A percentile compares a stretch with the other conserved stretches of the same genome.
Conservation (phyloP, 2,888 invertebrate genomes). For the Clepsis dumicolana region DNA sequence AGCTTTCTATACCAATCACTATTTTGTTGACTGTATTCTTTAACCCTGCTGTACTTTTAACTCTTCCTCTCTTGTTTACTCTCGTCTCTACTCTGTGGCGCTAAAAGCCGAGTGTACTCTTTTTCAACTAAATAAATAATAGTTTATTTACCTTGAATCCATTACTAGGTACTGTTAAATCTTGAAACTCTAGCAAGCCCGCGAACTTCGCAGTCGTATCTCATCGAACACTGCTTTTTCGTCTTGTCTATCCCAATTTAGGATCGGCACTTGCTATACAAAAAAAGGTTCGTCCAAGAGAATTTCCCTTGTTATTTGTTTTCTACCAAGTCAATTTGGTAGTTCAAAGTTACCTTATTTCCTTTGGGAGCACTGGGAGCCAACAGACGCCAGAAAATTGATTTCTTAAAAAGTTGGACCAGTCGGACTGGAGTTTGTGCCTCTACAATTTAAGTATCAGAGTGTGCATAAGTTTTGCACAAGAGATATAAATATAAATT, state of each 20-base stretch:
- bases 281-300: constrained; percentile 39
- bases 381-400: constrained; percentile 44
- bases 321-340: constrained; percentile 50
- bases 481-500: too few species aligned
- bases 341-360: constrained; percentile 52
- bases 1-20: too few species aligned
- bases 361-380: constrained; percentile 48
- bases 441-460: background rate
- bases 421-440: background rate
- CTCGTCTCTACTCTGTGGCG: too few species aligned
- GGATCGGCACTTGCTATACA: constrained; percentile 32
- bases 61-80: too few species aligned
- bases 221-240: background rate
- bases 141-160: too few species aligned
- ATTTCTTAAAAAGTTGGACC: constrained; percentile 45
- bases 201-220: background rate
- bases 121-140: too few species aligned
- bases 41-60: too few species aligned
- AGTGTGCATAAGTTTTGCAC: background rate
- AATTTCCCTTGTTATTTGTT: constrained; percentile 45
- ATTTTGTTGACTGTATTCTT: too few species aligned
- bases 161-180: too few species aligned
- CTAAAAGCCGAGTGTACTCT: too few species aligned
- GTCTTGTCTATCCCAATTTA: constrained; percentile 22
- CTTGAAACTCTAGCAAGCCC: background rate